Base-by-base conservation (phyloP, 2,113 vertebrate species). In the Hystrix cristata region DNA sequence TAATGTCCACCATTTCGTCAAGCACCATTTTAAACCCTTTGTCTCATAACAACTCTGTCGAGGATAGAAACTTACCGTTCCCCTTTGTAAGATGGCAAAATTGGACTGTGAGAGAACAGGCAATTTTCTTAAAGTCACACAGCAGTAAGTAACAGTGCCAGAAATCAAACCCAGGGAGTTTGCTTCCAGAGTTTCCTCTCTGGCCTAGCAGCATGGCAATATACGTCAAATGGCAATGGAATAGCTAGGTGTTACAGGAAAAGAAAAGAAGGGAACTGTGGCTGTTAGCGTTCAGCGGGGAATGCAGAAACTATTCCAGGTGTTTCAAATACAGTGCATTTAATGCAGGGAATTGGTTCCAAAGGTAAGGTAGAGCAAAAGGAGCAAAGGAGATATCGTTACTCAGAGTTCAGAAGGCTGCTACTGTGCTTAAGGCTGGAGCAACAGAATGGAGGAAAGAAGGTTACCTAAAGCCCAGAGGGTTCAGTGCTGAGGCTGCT, bases 271-370 rank as follows among this genome's bases (percentile, higher is more conserved):
- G 7, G n/a, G 34, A 48, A 15, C 38, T 90, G 11, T 51, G 62
- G 55, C 31, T 80, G 65, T 69, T 31, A 19, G 11, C 67, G 43
- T 81, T 90, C 46, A 59, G 62, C 21, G 7, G 27, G 18, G 23
- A 51, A 72, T 55, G 55, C 25, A 57, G 57, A 71, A 89, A 53
- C 38, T 25, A n/a, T 51, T 94, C 38, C 31, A 60, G n/a, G 5
- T 85, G 27, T 74, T 90, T 87, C 29, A 72, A 51, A 79, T 13
- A 43, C 87, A 69, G 82, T 59, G 25, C 71, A 64, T 90, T 95
- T 87, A 85, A 64, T 91, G 53, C 31, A 62, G 74, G 62, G 62
- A 76, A 18, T 85, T 95, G 64, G 46, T 85, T 82, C 48, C 53
- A 93, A 94, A 76, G 51, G 51, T 55, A 84, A 7, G 27, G 31